Evolutionary conservation across 2,113 vertebrate species (phyloP).

Genomic region (Natator depressus): DNA sequence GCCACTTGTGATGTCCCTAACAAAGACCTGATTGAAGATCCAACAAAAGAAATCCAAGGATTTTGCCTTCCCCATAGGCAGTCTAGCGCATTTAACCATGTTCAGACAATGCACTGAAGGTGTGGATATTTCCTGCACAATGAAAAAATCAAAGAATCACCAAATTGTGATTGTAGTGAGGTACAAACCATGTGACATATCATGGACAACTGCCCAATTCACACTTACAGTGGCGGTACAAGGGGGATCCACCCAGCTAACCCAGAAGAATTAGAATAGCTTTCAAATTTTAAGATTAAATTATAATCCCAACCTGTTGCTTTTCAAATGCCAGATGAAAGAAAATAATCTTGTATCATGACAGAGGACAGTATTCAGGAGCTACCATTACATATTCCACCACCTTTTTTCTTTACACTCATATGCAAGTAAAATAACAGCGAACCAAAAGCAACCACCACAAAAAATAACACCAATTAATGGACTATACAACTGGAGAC

Average conservation of each 20-base stretch:
- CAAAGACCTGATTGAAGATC: not conserved
- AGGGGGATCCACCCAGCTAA: too few relatives aligned
- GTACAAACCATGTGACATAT: not conserved
- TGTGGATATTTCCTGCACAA: not conserved
- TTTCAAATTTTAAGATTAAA: too few relatives aligned
- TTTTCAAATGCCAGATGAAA: too few relatives aligned
- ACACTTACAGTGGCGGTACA: not conserved
- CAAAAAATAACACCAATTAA: not conserved
- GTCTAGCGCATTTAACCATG: not conserved
- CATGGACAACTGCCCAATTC: not conserved
- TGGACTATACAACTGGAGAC: not conserved
- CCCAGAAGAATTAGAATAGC: too few relatives aligned
- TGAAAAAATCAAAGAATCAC: not conserved
- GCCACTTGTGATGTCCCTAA: not conserved
- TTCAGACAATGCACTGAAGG: not conserved
- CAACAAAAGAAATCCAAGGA: not conserved
- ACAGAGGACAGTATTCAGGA: too few relatives aligned
- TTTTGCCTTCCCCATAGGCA: not conserved
- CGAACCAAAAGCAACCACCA: not conserved
- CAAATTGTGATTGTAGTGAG: not conserved
- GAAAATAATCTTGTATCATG: too few relatives aligned
- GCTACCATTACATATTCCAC: too few relatives aligned
- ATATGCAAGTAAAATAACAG: not conserved
- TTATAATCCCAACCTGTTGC: too few relatives aligned
- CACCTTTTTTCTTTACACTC: not conserved